phyloP scores from a whole-genome alignment of 2,797 vertebrate genomes.

The Hemitrygon akajei region DNA sequence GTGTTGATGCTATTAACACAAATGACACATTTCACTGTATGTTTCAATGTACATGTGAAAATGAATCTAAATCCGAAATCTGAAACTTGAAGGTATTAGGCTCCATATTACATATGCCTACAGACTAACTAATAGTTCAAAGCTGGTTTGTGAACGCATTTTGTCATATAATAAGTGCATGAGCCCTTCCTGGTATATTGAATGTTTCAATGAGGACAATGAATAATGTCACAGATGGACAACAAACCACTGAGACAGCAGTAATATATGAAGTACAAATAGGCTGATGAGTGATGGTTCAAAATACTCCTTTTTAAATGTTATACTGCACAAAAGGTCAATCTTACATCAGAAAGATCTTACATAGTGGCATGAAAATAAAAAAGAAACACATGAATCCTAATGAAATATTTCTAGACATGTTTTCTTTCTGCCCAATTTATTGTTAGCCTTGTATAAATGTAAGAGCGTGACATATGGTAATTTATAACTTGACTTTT shows the following conservation, averaged over 20 bases:
- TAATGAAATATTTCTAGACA: background rate
- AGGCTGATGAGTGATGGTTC: background rate
- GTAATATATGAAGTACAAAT: background rate
- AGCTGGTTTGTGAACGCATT: too few relatives aligned
- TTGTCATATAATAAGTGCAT: background rate
- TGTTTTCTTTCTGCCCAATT: conserved; percentile 13
- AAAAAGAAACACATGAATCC: background rate
- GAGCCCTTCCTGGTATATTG: too few relatives aligned
- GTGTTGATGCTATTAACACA: too few relatives aligned
- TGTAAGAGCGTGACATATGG: too few relatives aligned
- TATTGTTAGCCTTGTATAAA: conserved; percentile 1
- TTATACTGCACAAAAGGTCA: background rate
- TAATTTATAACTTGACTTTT: background rate
- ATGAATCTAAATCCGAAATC: too few relatives aligned
- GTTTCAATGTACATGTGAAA: too few relatives aligned
- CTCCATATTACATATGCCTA: background rate
- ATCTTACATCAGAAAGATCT: background rate
- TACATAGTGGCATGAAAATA: background rate
- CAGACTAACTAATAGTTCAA: background rate
- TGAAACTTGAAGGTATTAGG: too few relatives aligned
- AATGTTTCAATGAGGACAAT: background rate
- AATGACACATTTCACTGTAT: too few relatives aligned
- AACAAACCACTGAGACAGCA: background rate
- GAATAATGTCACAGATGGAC: background rate
- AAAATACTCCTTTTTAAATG: conserved; percentile 12